A percentile compares a stretch with the other conserved stretches of the same genome.
phyloP scores from a whole-genome alignment of 2,888 invertebrate genomes.

The Pilophorus perplexus region DNA sequence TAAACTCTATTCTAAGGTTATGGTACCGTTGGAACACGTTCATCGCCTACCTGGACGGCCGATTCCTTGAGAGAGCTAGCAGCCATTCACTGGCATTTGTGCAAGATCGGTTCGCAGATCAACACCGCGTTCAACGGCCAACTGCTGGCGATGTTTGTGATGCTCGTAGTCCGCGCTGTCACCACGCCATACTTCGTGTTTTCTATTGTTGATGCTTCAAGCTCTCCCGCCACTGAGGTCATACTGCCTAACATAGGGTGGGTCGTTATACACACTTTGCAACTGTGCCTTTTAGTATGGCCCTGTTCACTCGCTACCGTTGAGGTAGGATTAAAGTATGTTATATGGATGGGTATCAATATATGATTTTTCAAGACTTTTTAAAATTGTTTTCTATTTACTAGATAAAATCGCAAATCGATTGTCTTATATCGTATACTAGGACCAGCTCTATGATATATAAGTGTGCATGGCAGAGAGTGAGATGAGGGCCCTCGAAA shows the following conservation, averaged over 20 bases:
- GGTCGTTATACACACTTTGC: slow-evolving; percentile 8
- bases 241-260: neutral
- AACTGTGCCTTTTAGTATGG: slow-evolving; percentile 11
- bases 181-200: slow-evolving; percentile 30
- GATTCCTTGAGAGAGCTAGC: slow-evolving; percentile 2
- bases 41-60: too few species aligned
- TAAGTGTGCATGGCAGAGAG: too few species aligned
- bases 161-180: neutral
- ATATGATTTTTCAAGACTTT: neutral
- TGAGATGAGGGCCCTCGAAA: too few species aligned
- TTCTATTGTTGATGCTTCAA: neutral
- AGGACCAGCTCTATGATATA: too few species aligned
- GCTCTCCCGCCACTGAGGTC: neutral
- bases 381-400: too few species aligned
- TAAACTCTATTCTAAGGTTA: too few species aligned
- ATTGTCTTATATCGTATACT: too few species aligned
- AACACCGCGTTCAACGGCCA: slow-evolving; percentile 25
- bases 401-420: too few species aligned
- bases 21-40: too few species aligned
- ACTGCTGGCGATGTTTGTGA: slow-evolving; percentile 3
- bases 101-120: neutral
- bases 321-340: too few species aligned
- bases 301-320: slow-evolving; percentile 8
- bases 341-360: neutral
- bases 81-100: slow-evolving; percentile 23